Base-by-base conservation (phyloP, 2,888 invertebrate genomes). In the Esperia sulphurella region DNA sequence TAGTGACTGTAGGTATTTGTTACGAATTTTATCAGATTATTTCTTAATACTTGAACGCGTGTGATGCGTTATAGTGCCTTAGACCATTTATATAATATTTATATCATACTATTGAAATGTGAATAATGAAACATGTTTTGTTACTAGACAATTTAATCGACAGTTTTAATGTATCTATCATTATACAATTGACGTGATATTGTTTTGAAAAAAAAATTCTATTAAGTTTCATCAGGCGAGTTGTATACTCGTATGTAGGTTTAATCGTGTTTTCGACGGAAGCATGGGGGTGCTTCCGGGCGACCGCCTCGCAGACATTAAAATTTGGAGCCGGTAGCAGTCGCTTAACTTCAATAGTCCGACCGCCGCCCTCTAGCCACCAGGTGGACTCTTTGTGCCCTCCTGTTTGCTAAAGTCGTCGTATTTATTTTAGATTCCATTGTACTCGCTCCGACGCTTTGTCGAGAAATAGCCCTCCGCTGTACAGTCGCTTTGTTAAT, bases 391-490 rank as follows among this genome's bases (percentile, higher is more conserved):
- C 84, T 82, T 83, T 85, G 83, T 85, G 77, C 73, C 65, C 71
- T 72, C 59, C 70, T 86, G 84, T 88, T 88, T 88, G 88, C 88
- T 80, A 80, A 84, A 86, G 74, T 84, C 83, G 76, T 79, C 76
- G 83, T 89, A 88, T 89, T 88, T 89, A 89, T 88, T 89, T 86
- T 88, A 87, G 80, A 83, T 81, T 79, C 84, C 74, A 85, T 88
- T 88, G 88, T 88, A 63, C 74, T 72, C 75, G 75, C 76, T 78
- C 80, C 77, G 61, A 79, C 80, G 83, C 84, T 87, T 84, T 86
- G 85, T 83, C 76, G 79, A 75, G 68, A 79, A 83, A 84, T 84
- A 82, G 83, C 85, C 84, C 83, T 79, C 79, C 72, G 74, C 75
- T 76, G 75, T 71, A 75, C 77, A 5, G 21, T 3, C 58, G 81